These are phyloP conservation scores for Hyperopisus bebe DNA, from an alignment of 2,113 vertebrate genomes.

Conservation along the genomic window DNA sequence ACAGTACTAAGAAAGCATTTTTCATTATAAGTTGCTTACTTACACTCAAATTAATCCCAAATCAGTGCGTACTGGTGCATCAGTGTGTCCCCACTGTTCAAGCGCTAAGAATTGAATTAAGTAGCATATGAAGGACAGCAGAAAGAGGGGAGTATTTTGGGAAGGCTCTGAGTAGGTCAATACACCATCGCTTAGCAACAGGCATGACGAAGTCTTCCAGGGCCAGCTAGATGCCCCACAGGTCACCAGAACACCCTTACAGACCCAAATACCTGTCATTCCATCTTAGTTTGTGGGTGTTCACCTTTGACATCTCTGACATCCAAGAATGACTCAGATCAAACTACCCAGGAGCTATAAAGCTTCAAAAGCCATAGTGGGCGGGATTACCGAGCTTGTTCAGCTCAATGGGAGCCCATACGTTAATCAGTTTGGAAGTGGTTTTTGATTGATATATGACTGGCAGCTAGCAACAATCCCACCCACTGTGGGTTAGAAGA, in stretches of 20 bases:
- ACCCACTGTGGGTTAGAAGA: neutral
- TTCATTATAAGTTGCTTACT: neutral
- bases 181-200: conserved; percentile 9
- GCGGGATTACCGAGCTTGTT: neutral
- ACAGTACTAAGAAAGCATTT: neutral
- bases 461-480: neutral
- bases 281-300: neutral
- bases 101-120: neutral
- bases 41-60: neutral
- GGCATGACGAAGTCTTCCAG: neutral
- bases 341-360: neutral
- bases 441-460: neutral
- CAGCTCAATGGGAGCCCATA: neutral
- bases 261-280: neutral
- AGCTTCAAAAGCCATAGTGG: neutral
- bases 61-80: neutral
- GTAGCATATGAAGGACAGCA: neutral
- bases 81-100: neutral
- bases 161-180: neutral
- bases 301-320: neutral
- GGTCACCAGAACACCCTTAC: neutral
- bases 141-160: neutral
- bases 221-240: neutral
- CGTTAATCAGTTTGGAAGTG: neutral
- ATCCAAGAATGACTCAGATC: neutral